phyloP scores from a whole-genome alignment of 1,140 invertebrate species.

The Tachypleus tridentatus region DNA sequence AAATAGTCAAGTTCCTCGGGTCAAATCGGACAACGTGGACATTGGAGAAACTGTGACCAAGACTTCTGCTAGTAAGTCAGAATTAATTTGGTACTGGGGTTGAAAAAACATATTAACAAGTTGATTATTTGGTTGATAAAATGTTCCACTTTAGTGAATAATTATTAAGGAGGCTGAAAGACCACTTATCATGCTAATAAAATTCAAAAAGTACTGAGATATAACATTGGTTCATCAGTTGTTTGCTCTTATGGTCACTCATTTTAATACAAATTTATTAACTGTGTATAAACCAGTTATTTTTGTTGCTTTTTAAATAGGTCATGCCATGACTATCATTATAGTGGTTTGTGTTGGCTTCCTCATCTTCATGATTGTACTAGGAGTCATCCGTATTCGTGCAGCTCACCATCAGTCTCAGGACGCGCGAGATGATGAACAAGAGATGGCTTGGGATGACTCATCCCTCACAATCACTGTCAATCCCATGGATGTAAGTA shows the following conservation, averaged over 20 bases:
- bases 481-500: conserved; percentile 83
- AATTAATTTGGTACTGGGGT: too few relatives aligned
- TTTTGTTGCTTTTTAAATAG: conserved; percentile 20
- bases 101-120: too few relatives aligned
- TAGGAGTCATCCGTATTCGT: conserved; percentile 60
- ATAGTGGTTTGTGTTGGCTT: conserved; percentile 85
- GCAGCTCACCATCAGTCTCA: conserved; percentile 45
- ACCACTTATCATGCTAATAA: too few relatives aligned
- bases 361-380: conserved; percentile 65
- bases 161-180: too few relatives aligned
- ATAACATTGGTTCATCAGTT: too few relatives aligned
- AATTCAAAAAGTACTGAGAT: too few relatives aligned
- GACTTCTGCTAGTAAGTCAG: conserved; percentile 26
- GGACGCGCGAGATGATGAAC: conserved; percentile 48
- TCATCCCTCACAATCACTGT: conserved; percentile 92
- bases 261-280: too few relatives aligned
- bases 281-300: too few relatives aligned
- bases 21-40: conserved; percentile 11
- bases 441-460: conserved; percentile 95
- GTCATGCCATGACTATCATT: conserved; percentile 70
- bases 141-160: too few relatives aligned
- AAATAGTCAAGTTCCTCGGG: conserved; percentile 39
- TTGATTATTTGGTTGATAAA: too few relatives aligned
- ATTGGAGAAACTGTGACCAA: conserved; percentile 23
- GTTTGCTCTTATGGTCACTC: too few relatives aligned